A percentile compares a stretch with the other conserved stretches of the same genome.
Evolutionary conservation across 2,113 vertebrate genomes (phyloP).

Genomic region (Hypanus sabinus): DNA sequence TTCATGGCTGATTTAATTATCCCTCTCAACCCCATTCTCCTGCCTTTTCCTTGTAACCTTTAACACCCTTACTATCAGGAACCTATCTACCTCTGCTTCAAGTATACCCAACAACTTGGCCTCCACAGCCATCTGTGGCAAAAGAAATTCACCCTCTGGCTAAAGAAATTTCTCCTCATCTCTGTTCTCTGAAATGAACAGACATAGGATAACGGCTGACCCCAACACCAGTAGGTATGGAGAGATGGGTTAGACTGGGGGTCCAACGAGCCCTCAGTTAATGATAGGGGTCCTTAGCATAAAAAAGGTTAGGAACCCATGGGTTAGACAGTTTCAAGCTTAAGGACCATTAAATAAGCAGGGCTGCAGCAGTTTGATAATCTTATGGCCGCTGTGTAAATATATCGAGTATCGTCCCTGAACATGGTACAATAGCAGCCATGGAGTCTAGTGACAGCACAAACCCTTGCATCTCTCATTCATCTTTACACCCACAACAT

Average conservation of each 20-base stretch:
- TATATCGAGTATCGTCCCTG: not conserved
- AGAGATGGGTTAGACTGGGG: not conserved
- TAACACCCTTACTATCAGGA: too few relatives aligned
- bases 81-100: too few relatives aligned
- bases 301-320: too few relatives aligned
- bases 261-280: too few relatives aligned
- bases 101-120: too few relatives aligned
- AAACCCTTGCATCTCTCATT: not conserved
- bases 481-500: not conserved
- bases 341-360: not conserved
- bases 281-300: too few relatives aligned
- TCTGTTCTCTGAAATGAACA: not conserved
- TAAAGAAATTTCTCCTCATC: too few relatives aligned
- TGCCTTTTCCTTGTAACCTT: too few relatives aligned
- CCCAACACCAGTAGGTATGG: not conserved
- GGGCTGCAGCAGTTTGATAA: not conserved
- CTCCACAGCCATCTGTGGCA: too few relatives aligned
- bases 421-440: not conserved
- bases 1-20: too few relatives aligned
- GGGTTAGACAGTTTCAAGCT: not conserved
- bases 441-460: not conserved
- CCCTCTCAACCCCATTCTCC: too few relatives aligned
- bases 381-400: not conserved
- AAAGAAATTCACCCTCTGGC: too few relatives aligned
- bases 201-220: not conserved